These are phyloP conservation scores for Oncorhynchus clarkii DNA, from an alignment of 2,113 vertebrate genomes.

Conservation along the genomic window DNA sequence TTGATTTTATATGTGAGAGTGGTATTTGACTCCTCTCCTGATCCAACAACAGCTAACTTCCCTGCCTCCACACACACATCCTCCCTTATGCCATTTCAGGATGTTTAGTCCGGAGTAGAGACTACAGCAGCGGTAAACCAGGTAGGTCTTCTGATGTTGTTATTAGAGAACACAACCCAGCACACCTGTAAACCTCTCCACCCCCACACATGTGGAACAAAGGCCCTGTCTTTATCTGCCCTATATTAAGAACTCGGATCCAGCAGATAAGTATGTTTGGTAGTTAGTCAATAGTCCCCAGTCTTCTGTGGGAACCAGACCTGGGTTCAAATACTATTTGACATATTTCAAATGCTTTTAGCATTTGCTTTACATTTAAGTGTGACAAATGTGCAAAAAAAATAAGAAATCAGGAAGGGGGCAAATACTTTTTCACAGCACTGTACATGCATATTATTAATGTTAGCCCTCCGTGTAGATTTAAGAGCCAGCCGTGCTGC, in stretches of 20 bases:
- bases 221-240: neutral
- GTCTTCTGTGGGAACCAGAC: slow-evolving; percentile 24
- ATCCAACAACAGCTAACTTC: neutral
- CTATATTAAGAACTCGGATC: slow-evolving; percentile 1
- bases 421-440: too few species aligned
- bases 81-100: neutral
- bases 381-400: too few species aligned
- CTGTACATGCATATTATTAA: too few species aligned
- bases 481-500: too few species aligned
- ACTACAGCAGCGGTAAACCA: neutral
- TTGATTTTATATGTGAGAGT: neutral
- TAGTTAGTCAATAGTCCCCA: slow-evolving; percentile 23
- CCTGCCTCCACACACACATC: neutral
- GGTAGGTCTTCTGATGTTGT: neutral
- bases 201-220: neutral
- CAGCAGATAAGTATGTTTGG: neutral
- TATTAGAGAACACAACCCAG: neutral
- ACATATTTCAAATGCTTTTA: too few species aligned
- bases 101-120: neutral
- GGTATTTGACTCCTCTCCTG: neutral
- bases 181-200: neutral
- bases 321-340: too few species aligned
- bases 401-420: too few species aligned
- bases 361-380: too few species aligned
- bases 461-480: too few species aligned